Evolutionary conservation across 2,888 invertebrate species (phyloP).

Genomic region (Dichetophora obliterata): DNA sequence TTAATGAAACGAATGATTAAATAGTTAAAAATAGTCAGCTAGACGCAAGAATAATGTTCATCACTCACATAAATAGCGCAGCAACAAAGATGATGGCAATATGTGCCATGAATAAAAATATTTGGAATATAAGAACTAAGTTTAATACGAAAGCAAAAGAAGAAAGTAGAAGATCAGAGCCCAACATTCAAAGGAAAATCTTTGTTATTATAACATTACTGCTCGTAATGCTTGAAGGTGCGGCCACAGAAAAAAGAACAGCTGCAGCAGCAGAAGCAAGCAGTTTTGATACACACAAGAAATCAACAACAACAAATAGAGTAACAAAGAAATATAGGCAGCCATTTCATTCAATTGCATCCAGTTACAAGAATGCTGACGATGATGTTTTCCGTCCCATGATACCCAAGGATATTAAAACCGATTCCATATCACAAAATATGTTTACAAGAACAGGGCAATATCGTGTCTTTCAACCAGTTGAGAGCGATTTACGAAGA

Average conservation of each 20-base stretch:
- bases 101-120: too few species aligned
- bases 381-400: slow-evolving; percentile 62
- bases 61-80: too few species aligned
- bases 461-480: slow-evolving; percentile 63
- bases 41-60: too few species aligned
- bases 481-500: slow-evolving; percentile 60
- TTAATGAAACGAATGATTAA: too few species aligned
- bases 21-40: too few species aligned
- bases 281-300: not conserved
- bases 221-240: not conserved
- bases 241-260: not conserved
- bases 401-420: slow-evolving; percentile 56
- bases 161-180: too few species aligned
- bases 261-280: not conserved
- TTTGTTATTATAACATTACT: not conserved
- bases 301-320: not conserved
- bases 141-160: too few species aligned
- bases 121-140: too few species aligned
- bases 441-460: slow-evolving; percentile 65
- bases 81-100: too few species aligned
- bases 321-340: not conserved
- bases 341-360: not conserved
- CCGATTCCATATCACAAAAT: slow-evolving; percentile 60
- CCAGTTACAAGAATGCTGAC: slow-evolving; percentile 46
- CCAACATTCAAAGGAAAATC: too few species aligned